Percentiles rank a stretch among this genome's conserved stretches.
These are phyloP conservation scores for Perodicticus potto DNA, from an alignment of 2,797 vertebrate genomes.

Conservation along the genomic window DNA sequence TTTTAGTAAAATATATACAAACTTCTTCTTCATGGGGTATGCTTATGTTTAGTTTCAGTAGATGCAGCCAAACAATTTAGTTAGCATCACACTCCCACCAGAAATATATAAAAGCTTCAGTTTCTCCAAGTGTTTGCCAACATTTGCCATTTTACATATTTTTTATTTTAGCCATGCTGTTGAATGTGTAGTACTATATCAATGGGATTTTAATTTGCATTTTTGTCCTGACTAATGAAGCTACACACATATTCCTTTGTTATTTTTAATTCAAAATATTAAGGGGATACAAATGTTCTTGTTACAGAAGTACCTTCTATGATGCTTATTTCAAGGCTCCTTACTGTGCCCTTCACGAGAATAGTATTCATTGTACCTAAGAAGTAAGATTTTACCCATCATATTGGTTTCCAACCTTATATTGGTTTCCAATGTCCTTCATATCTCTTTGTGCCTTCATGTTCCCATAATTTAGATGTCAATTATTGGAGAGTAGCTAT, in stretches of 20 bases:
- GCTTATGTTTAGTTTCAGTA: not conserved
- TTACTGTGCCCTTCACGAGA: too few species aligned
- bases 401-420: too few species aligned
- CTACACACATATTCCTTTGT: not conserved
- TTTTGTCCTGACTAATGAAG: not conserved
- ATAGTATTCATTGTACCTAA: too few species aligned
- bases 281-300: not conserved
- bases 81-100: not conserved
- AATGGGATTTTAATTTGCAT: conserved; percentile 5
- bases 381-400: too few species aligned
- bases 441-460: too few species aligned
- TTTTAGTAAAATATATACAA: not conserved
- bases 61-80: not conserved
- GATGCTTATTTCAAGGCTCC: not conserved
- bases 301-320: not conserved
- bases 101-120: not conserved
- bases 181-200: not conserved
- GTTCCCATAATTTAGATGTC: too few species aligned
- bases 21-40: not conserved
- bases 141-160: not conserved
- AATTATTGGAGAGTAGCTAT: too few species aligned
- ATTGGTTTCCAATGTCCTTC: too few species aligned
- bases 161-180: not conserved
- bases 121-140: not conserved
- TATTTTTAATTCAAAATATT: not conserved